Evolutionary conservation across 2,113 vertebrate genomes (phyloP), one percentile per base, ranked within the genome.

Genomic region (Saguinus midas): DNA sequence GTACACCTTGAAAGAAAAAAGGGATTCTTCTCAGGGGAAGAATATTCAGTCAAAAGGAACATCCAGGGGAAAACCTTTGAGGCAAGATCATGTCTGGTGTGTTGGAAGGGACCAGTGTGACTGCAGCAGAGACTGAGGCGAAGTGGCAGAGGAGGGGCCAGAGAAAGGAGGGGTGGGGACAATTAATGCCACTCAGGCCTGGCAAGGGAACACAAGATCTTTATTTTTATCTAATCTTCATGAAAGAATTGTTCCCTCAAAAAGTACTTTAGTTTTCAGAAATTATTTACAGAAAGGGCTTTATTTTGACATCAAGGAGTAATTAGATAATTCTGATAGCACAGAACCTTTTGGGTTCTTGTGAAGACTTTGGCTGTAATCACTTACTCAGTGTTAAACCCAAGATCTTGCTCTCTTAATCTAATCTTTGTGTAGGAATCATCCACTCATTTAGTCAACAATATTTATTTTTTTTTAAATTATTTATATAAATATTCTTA

Each of bases 401-500:
- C 52, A 76, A 68, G 48, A 21, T 68, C n/a, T 68, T 68, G 1
- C 23, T 90, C 3, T 85, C 40, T 88, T 90, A 45, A 66, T 48
- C 20, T 88, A 21, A 88, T 79, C 21, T 96, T 90, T 79, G 40
- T 79, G 55, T 1, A 55, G 57, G 32, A 61, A 66, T n/a, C 37
- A 52, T 66, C 83, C 68, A 75, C 64, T 97, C 21, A 35, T 35
- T 93, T 83, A 82, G 79, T 73, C 29, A 35, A 75, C 20, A 75
- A 64, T 18, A 82, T 32, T 80, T 87, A 32, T 66, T 78, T 64
- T 80, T 80, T 78, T 78, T 72, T 35, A 21, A 90, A 87, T 87
- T 87, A 68, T 70, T 68, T 72, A 43, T 84, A 72, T 80, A 72
- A 43, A 84, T 90, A 12, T 85, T 94, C 23, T 89, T 70, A 52